A percentile compares a stretch with the other conserved stretches of the same genome.
These are phyloP conservation scores for Laothoe populi DNA, from an alignment of 2,888 invertebrate species.

Conservation along the genomic window DNA sequence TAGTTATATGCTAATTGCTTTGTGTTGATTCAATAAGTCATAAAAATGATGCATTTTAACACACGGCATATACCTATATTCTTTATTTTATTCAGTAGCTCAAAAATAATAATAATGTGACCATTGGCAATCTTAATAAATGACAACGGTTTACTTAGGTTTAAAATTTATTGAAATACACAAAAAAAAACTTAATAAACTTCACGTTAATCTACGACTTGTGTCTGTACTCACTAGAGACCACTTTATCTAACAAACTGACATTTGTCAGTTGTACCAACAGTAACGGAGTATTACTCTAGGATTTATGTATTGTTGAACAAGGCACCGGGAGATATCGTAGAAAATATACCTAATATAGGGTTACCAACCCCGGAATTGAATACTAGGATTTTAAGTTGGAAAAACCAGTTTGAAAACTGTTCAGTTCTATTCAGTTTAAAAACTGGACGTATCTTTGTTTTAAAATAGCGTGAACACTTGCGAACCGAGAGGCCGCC, in stretches of 20 bases:
- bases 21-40: background rate
- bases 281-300: conserved; percentile 17
- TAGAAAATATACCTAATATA: conserved; percentile 21
- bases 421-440: too few relatives aligned
- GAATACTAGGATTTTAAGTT: too few relatives aligned
- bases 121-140: too few relatives aligned
- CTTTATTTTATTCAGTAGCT: too few relatives aligned
- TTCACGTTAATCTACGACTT: background rate
- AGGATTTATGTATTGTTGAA: conserved; percentile 19
- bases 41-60: background rate
- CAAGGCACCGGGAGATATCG: conserved; percentile 15
- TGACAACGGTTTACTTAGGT: too few relatives aligned
- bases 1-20: conserved; percentile 15
- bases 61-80: background rate
- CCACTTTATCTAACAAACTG: conserved; percentile 13
- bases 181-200: background rate
- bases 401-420: too few relatives aligned
- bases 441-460: too few relatives aligned
- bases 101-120: too few relatives aligned
- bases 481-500: too few relatives aligned
- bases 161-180: background rate
- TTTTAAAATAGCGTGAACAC: too few relatives aligned
- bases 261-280: conserved; percentile 16
- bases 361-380: too few relatives aligned
- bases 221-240: background rate